Evolutionary conservation across 2,888 invertebrate genomes (phyloP).

Genomic region (Diadromus collaris): DNA sequence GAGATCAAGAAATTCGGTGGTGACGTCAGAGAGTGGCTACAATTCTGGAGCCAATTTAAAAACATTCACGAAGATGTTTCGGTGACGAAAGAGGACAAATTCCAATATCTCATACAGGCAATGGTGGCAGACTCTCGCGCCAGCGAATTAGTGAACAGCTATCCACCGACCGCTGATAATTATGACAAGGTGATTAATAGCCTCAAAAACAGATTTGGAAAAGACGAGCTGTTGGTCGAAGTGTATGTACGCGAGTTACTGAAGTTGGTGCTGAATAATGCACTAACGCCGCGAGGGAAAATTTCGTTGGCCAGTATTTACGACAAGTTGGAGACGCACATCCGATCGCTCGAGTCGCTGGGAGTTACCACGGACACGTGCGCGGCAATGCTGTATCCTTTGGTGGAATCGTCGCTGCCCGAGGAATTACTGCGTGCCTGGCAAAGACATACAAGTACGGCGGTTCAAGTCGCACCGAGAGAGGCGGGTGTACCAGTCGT

Average conservation of each 20-base stretch:
- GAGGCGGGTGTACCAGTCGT: conserved; percentile 12
- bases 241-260: conserved; percentile 70
- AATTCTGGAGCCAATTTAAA: conserved; percentile 68
- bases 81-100: conserved; percentile 63
- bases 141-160: conserved; percentile 66
- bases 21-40: conserved; percentile 64
- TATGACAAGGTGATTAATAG: conserved; percentile 66
- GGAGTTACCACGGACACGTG: conserved; percentile 65
- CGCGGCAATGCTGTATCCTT: conserved; percentile 66
- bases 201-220: conserved; percentile 68
- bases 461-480: conserved; percentile 25
- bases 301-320: conserved; percentile 59
- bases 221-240: conserved; percentile 69
- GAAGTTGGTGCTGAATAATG: conserved; percentile 66
- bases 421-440: conserved; percentile 64
- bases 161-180: conserved; percentile 66
- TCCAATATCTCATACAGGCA: conserved; percentile 67
- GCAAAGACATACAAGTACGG: conserved; percentile 50
- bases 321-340: conserved; percentile 69
- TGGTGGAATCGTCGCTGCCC: conserved; percentile 68
- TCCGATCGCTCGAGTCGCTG: conserved; percentile 65
- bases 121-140: conserved; percentile 63
- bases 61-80: conserved; percentile 66
- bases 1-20: conserved; percentile 66
- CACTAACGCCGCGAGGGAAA: conserved; percentile 47